phyloP scores from a whole-genome alignment of 2,113 vertebrate species.

The Merops nubicus region DNA sequence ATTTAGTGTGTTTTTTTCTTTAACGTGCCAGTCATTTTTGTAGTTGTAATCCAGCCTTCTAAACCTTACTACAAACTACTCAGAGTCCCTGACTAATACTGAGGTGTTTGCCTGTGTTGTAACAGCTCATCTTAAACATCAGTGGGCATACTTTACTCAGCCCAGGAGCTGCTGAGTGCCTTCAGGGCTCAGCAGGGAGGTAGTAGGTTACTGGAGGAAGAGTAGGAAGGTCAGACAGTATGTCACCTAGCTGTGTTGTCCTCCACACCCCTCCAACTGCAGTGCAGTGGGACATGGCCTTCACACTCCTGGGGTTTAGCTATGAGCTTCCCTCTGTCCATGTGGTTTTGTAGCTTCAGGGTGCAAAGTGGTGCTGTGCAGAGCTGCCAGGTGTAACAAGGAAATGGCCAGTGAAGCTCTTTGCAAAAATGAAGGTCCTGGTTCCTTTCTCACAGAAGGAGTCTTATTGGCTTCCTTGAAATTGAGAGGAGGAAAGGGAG shows the following conservation, averaged over 20 bases:
- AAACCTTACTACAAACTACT: not conserved
- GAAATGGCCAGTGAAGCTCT: not conserved
- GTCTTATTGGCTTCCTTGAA: not conserved
- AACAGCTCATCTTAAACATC: not conserved
- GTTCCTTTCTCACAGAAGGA: not conserved
- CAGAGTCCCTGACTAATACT: accelerated
- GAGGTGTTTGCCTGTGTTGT: not conserved
- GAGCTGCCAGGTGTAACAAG: not conserved
- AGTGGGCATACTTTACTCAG: not conserved
- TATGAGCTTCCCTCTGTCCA: not conserved
- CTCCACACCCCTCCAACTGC: not conserved
- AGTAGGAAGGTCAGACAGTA: not conserved
- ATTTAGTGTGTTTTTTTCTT: not conserved
- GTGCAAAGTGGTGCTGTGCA: not conserved
- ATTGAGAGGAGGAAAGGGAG: not conserved
- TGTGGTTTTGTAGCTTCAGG: not conserved
- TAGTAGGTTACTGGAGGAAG: not conserved
- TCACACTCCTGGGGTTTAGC: not conserved
- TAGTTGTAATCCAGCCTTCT: not conserved
- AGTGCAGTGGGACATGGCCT: not conserved
- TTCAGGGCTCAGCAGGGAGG: accelerated
- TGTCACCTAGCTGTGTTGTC: not conserved
- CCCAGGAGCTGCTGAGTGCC: not conserved
- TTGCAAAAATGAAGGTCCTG: not conserved
- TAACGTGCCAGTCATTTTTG: not conserved